phyloP scores from a whole-genome alignment of 2,797 vertebrate genomes.

The Tachyglossus aculeatus region DNA sequence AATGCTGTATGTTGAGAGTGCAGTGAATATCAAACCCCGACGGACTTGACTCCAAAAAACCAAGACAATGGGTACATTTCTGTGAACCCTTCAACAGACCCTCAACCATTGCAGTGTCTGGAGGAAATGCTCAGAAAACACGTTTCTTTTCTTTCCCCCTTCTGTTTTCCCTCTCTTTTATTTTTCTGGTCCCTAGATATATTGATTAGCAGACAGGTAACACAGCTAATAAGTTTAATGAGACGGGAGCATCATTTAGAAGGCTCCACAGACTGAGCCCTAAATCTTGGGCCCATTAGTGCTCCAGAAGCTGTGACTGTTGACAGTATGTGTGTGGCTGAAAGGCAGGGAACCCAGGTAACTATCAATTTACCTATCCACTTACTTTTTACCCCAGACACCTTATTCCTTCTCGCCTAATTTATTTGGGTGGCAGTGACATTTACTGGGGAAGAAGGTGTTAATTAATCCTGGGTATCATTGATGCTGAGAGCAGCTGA shows the following conservation, averaged over 20 bases:
- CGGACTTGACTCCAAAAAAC: too few species aligned
- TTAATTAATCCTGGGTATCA: not conserved
- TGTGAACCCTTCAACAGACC: too few species aligned
- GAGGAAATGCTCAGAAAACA: too few species aligned
- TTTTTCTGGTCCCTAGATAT: not conserved
- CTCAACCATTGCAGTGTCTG: too few species aligned
- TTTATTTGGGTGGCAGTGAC: constrained; percentile 1
- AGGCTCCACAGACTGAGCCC: not conserved
- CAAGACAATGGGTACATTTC: too few species aligned
- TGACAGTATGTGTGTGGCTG: not conserved
- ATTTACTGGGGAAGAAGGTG: constrained; percentile 1
- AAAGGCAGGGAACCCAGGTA: not conserved
- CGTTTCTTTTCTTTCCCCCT: not conserved
- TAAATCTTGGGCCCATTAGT: not conserved
- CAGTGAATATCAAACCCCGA: too few species aligned
- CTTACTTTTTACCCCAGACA: not conserved
- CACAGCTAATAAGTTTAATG: not conserved
- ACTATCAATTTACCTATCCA: not conserved
- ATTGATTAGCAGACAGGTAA: not conserved
- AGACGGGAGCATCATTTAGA: not conserved
- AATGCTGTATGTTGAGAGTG: too few species aligned
- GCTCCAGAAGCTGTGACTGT: too few species aligned
- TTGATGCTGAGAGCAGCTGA: not conserved
- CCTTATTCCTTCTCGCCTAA: not conserved
- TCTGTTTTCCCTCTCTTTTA: not conserved